Conservation (phyloP, 2,797 vertebrate genomes). For the Ptychadena robeensis region DNA sequence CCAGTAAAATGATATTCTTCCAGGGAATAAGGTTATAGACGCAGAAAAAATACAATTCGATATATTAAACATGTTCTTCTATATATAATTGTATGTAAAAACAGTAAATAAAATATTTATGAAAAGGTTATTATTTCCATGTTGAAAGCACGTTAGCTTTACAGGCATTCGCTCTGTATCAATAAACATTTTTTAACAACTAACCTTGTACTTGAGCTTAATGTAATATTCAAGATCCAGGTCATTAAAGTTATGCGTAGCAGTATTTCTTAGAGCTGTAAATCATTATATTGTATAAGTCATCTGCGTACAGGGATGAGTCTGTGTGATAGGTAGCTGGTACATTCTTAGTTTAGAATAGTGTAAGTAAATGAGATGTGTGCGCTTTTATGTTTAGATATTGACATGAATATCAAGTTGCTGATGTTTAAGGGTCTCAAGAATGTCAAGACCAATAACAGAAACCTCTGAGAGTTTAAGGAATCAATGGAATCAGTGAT, state of each 20-base stretch:
- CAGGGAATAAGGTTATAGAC: neutral
- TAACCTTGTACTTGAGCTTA: neutral
- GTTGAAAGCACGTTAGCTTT: neutral
- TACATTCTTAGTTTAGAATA: neutral
- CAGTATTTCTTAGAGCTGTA: neutral
- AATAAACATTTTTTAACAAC: neutral
- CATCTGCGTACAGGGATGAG: neutral
- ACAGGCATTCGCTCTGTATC: neutral
- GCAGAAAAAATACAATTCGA: neutral
- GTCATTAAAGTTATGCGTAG: neutral
- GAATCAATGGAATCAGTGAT: constrained; percentile 1
- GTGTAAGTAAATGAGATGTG: neutral
- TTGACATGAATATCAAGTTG: neutral
- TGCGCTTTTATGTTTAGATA: too few relatives aligned
- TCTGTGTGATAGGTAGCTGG: neutral
- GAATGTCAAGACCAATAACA: neutral
- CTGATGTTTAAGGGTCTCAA: neutral
- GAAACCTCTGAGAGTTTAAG: neutral
- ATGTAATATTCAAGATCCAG: constrained; percentile 2
- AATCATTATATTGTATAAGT: neutral
- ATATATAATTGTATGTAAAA: neutral
- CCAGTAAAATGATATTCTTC: neutral
- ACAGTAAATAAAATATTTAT: neutral
- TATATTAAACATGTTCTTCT: neutral
- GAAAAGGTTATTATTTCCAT: neutral